These are phyloP conservation scores for Hiodon alosoides DNA, from an alignment of 2,113 vertebrate species.

Conservation along the genomic window DNA sequence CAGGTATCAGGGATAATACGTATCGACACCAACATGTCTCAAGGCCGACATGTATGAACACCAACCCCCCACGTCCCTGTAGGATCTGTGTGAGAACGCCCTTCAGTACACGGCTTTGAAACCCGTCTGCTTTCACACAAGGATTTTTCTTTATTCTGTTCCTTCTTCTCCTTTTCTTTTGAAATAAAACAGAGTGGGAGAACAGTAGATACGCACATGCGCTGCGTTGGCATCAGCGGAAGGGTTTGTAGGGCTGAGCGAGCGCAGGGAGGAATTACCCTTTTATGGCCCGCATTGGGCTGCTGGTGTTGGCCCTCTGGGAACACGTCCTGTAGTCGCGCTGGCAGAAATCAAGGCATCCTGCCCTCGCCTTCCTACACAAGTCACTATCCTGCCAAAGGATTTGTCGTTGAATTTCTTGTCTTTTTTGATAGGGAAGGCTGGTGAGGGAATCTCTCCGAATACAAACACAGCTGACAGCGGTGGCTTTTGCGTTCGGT, in stretches of 20 bases:
- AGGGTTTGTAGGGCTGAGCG: not conserved
- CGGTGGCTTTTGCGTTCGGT: not conserved
- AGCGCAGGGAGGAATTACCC: not conserved
- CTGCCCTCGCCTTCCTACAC: slow-evolving; percentile 4
- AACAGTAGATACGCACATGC: not conserved
- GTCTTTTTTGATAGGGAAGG: slow-evolving; percentile 4
- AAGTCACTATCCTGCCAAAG: slow-evolving; percentile 12
- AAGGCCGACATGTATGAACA: no score
- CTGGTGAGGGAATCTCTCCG: not conserved
- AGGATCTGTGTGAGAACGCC: no score
- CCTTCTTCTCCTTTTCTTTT: no score
- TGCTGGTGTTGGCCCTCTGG: not conserved
- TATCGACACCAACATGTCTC: no score
- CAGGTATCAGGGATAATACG: no score
- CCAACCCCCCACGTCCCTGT: no score
- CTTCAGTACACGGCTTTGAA: no score
- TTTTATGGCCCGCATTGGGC: slow-evolving; percentile 15
- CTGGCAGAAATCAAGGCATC: slow-evolving; percentile 6
- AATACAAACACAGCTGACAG: not conserved
- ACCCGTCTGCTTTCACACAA: not conserved
- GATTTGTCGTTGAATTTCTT: slow-evolving; percentile 17
- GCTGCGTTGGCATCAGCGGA: no score
- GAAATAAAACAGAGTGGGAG: not conserved
- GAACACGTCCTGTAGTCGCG: not conserved
- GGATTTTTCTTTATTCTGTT: not conserved